Base-by-base conservation (phyloP, 2,888 invertebrate genomes). In the Scaptomyza reducta region DNA sequence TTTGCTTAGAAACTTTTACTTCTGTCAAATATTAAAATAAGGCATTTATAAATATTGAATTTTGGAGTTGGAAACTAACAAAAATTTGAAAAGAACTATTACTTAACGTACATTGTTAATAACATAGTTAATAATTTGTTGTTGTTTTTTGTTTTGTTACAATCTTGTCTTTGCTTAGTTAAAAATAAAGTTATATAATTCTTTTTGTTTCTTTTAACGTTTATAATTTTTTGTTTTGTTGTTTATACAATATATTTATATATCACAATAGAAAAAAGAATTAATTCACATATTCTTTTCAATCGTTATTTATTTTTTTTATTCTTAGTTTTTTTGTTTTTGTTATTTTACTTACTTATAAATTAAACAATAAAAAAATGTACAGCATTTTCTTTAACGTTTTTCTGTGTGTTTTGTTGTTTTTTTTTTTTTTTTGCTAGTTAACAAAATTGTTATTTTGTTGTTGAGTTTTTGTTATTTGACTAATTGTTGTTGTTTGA, bases 241-340 rank as follows among this genome's bases (percentile, higher is more conserved):
- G 47, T 75, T 64, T 68, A 60, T 78, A 61, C 64, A 79, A 79
- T 58, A 84, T 87, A 80, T 87, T 89, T 89, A 31, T 89, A 89
- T 90, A 90, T 90, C 90, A 90, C 90, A 90, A 90, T 90, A 90
- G 88, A 90, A 90, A 88, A 87, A 90, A 90, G 89, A 89, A 89
- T 88, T 84, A 79, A 86, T 83, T 79, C 70, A 77, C 79, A 70
- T 70, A 84, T 80, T 79, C 78, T 77, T 89, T 84, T 80, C 83
- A 79, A 82, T 82, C 82, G 88, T 81, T 82, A 67, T 77, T 22
- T 22, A 73, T 49, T 70, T 60, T 47, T 68, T 66, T 65, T 67
- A 67, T 29, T 31, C n/a, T 9, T 22, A 18, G 57, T 53, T 59
- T 49, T 47, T 49, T 59, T 38, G 47, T 54, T 56, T 65, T 50